Base-by-base conservation (phyloP, 2,888 invertebrate species). In the Aporophyla nigra region DNA sequence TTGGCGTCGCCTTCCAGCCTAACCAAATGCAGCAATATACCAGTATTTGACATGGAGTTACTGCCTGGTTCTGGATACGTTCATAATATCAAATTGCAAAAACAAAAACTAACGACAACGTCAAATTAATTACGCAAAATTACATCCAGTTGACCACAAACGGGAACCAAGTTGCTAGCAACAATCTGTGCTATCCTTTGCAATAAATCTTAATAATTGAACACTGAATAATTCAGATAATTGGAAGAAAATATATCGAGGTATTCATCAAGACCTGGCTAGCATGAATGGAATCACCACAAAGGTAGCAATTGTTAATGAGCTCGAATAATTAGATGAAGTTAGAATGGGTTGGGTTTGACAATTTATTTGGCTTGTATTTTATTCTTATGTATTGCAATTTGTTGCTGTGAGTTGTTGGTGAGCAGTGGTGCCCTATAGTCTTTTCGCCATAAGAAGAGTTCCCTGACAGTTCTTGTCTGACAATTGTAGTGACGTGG, bases 241-340 rank as follows among this genome's bases (percentile, higher is more conserved):
- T 86, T 82, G 74, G 79, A 73, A 10, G 80, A 71, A 83, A 83
- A 86, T 87, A 78, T 82, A 87, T 83, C 82, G 83, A 87, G 82
- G 49, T 68, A 80, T 82, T 85, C 83, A 85, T 85, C 79, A 86
- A 49, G 58, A 68, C 27, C 10, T 21, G 27, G 58, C 27, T 53
- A 54, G 40, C 54, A 63, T 71, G 66, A 78, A 84, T 76, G 66
- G 80, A 71, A 53, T 81, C 19, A 33, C n/a, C 33, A 62, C 56
- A 71, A 63, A 59, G 62, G 62, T 68, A 46, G 14, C 27, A 61
- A 78, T 63, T 33, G 24, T 43, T 33, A 24, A 46, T 27, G 69
- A 66, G n/a, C n/a, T 65, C 14, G 16, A 24, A 65, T 65, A 46
- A 53, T 69, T 70, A 72, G 54, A 61, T 53, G 56, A 63, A 59